Evolutionary conservation across 2,113 vertebrate species (phyloP), one percentile per base, ranked within the genome.

Genomic region (Onychorhynchus coronatus): DNA sequence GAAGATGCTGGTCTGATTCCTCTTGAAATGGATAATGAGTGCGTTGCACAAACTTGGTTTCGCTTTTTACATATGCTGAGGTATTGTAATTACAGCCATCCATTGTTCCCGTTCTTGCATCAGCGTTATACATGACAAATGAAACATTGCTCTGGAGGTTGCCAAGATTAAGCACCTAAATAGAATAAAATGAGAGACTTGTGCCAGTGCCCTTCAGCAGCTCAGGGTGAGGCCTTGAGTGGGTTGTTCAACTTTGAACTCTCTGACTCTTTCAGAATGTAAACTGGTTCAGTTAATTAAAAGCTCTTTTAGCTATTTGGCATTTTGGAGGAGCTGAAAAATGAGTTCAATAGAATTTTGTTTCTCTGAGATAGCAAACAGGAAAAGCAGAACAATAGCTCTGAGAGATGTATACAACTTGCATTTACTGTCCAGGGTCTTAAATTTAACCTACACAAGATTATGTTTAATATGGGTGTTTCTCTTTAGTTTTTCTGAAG

Each of bases 61-160:
- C 99, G 99, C 85, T 99, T 99, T 97, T 98, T 99, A 91, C 99
- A 99, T 97, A 99, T 99, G 99, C 98, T 99, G 91, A 99, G 99
- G 99, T 99, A 97, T 42, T 93, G 42, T 90, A 63, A 46, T 93
- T 67, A 11, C n/a, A 85, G 33, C 52, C 18, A 6, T 30, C 21
- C 20, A 0, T 58, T 62, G 21, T 39, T 70, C 8, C 3, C 39
- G 5, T 73, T 78, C 49, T 81, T 79, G 47, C 22, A 46, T 74
- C 4, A 7, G 21, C n/a, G n/a, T 27, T 78, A 0, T 47, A 41
- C 4, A 6, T 82, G 59, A 56, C 14, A 65, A n/a, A 21, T 9
- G 25, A 39, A 31, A 46, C 37, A 28, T 58, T 47, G 46, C 33
- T 66, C 25, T 70, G 58, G 41, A 71, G 55, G 37, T 52, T 27